Percentiles rank a stretch among this genome's conserved stretches.
phyloP scores from a whole-genome alignment of 92 coral and sea anemone genomes.

The Porites evermanni region DNA sequence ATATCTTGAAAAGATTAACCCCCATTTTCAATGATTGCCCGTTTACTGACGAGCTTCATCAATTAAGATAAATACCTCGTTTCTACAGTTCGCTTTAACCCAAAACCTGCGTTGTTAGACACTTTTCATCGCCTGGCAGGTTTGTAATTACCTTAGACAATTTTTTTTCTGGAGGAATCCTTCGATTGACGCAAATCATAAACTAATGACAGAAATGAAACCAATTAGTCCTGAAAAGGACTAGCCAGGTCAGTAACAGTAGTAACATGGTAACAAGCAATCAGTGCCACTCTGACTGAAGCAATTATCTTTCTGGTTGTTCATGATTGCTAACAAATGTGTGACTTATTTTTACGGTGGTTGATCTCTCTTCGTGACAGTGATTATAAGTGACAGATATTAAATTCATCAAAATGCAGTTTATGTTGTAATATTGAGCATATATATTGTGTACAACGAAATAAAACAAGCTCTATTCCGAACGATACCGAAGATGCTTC shows the following conservation, averaged over 20 bases:
- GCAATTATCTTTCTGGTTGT: not conserved
- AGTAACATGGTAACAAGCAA: not conserved
- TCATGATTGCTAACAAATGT: no score
- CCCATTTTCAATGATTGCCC: not conserved
- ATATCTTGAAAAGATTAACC: slow-evolving; percentile 6
- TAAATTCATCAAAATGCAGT: not conserved
- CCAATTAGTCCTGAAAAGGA: no score
- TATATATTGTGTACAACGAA: not conserved
- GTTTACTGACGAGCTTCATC: not conserved
- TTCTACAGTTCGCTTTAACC: no score
- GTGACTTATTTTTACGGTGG: no score
- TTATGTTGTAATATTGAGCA: slow-evolving; percentile 11
- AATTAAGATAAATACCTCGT: no score
- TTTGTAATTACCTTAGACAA: not conserved
- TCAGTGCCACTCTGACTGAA: not conserved
- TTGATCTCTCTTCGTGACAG: not conserved
- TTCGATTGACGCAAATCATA: not conserved
- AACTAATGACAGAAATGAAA: not conserved
- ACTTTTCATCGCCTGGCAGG: not conserved
- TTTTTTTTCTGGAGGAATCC: not conserved
- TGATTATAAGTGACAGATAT: not conserved
- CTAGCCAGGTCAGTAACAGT: no score
- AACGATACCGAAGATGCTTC: not conserved
- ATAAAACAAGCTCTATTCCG: not conserved
- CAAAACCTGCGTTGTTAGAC: not conserved